These are phyloP conservation scores for Percopsis omiscomaycus DNA, from an alignment of 2,797 vertebrate genomes.

Conservation along the genomic window DNA sequence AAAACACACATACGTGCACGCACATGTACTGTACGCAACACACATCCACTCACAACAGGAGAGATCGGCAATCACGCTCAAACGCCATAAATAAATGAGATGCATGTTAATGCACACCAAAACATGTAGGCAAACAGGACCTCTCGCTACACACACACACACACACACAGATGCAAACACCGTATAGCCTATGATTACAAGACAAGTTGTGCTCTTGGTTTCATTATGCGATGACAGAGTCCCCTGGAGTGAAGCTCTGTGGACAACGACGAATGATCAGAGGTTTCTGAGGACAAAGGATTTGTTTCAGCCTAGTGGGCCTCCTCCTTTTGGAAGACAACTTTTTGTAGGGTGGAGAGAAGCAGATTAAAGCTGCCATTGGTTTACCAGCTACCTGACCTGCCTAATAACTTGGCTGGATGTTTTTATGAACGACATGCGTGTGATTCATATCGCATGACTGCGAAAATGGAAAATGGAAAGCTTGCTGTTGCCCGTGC, in stretches of 20 bases:
- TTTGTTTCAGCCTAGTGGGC: conserved; percentile 66
- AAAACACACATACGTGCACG: neutral
- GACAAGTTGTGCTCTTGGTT: conserved; percentile 53
- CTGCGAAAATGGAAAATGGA: conserved; percentile 50
- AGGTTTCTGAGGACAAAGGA: conserved; percentile 62
- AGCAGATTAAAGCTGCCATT: conserved; percentile 50
- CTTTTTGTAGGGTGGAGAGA: conserved; percentile 40
- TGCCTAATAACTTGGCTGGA: conserved; percentile 7
- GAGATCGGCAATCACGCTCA: neutral
- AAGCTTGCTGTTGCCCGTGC: conserved; percentile 15
- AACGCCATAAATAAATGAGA: conserved; percentile 14
- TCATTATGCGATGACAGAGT: conserved; percentile 61
- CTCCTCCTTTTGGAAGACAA: conserved; percentile 62
- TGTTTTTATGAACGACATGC: neutral
- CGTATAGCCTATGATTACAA: conserved; percentile 50
- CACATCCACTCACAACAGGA: neutral
- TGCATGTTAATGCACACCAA: conserved; percentile 12
- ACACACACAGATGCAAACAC: conserved; percentile 17
- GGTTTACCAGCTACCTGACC: conserved; percentile 47
- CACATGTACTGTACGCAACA: neutral
- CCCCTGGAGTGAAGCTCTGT: conserved; percentile 61
- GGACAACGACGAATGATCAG: conserved; percentile 76
- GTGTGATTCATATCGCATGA: conserved; percentile 33
- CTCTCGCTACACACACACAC: conserved; percentile 9
- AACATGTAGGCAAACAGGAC: neutral